Percentiles rank a stretch among this genome's conserved stretches.
Conservation (phyloP, 2,888 invertebrate species). For the Pachydiplax longipennis region DNA sequence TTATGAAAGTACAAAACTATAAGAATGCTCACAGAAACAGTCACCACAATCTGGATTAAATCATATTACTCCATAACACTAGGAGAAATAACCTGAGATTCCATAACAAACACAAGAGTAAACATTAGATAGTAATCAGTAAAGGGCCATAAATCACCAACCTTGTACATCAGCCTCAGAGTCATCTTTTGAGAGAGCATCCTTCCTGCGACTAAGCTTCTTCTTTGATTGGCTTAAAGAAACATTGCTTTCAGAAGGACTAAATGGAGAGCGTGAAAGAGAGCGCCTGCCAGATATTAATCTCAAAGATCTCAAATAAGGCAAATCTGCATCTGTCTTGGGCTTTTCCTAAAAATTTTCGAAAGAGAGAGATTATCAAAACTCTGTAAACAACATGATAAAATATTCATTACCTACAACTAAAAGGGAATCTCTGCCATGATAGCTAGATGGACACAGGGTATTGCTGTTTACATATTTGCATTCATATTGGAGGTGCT, state of each 20-base stretch:
- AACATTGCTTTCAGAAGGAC: not conserved
- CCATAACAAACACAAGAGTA: not conserved
- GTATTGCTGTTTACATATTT: too few species aligned
- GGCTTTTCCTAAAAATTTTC: not conserved
- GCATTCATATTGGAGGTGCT: too few species aligned
- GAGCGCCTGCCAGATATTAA: conserved; percentile 23
- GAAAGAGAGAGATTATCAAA: not conserved
- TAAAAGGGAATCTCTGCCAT: too few species aligned
- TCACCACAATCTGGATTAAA: too few species aligned
- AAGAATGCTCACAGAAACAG: too few species aligned
- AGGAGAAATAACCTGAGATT: too few species aligned
- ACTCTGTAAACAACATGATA: too few species aligned
- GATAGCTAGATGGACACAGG: too few species aligned
- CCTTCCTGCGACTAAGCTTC: conserved; percentile 3
- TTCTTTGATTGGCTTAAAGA: not conserved
- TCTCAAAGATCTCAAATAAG: conserved; percentile 20
- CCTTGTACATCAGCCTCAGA: not conserved
- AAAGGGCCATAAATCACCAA: not conserved
- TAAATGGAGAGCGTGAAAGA: not conserved
- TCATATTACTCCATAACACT: too few species aligned
- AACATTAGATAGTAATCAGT: not conserved
- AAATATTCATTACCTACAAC: too few species aligned
- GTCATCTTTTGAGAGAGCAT: not conserved
- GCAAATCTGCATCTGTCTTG: not conserved
- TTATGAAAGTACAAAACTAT: too few species aligned